Base-by-base conservation (phyloP, 2,888 invertebrate genomes). In the Agrilus cyanescens region DNA sequence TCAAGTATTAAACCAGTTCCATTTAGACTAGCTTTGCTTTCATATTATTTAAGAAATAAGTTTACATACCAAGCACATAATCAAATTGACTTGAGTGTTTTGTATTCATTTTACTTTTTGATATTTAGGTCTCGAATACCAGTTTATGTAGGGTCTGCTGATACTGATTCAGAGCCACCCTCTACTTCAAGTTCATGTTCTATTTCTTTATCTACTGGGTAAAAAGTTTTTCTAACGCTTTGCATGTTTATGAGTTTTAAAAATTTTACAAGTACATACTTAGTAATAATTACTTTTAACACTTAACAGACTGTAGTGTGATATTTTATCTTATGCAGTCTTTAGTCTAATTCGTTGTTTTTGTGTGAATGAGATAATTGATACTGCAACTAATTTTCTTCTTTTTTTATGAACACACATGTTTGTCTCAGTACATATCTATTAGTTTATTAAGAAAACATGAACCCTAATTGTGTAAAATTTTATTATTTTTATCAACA, bases 111-210 rank as follows among this genome's bases (percentile, higher is more conserved):
- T 13, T 14, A 18, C 38, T 34, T 37, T 40, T 13, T 47, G 43
- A 44, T 41, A 41, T 46, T 42, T 53, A 67, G 67, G 65, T 79
- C 81, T 61, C 79, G 80, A 72, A 83, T 82, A 62, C 84, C 82
- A 51, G 75, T 82, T 48, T 82, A 78, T 67, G 73, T 79, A 57
- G 82, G 81, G 55, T 61, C 69, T 25, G 63, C 58, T 53, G 67
- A 67, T 52, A 59, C 57, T 46, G 68, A 66, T 44, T 60, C 61
- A 46, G 66, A 66, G 52, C 67, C 66, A 49, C 66, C 63, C 43
- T 65, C 66, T 38, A 67, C 67, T 46, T 66, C 66, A 47, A 67
- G 66, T 51, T 67, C 68, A 53, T 67, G 66, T 54, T 67, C 67
- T 58, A 56, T 67, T 53, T 65, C 67, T 56, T 62, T 65, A 47